Conservation (phyloP, 2,888 invertebrate genomes). For the Drosophila algonquin region DNA sequence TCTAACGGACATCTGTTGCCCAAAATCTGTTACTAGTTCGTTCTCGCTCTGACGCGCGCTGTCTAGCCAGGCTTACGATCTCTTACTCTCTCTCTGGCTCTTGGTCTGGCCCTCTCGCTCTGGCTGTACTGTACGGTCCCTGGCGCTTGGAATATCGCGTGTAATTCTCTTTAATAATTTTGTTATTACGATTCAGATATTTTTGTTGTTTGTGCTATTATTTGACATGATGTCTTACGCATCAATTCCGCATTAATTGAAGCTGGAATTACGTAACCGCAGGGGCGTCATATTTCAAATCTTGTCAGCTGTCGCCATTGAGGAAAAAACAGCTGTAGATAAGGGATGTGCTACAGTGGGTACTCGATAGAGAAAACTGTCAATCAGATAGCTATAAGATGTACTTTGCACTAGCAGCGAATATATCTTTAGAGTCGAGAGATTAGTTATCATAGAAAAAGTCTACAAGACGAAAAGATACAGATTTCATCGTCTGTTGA, state of each 20-base stretch:
- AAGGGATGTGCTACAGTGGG: not conserved
- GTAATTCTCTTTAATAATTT: conserved; percentile 19
- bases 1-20: conserved; percentile 18
- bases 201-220: conserved; percentile 2
- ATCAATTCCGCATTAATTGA: not conserved
- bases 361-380: not conserved
- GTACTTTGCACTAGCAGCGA: too few relatives aligned
- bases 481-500: not conserved
- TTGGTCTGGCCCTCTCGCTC: not conserved
- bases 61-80: not conserved
- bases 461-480: not conserved
- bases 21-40: conserved; percentile 1
- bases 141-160: conserved; percentile 1
- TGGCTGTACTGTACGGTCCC: not conserved
- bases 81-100: conserved; percentile 1
- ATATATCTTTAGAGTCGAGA: not conserved
- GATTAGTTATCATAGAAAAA: not conserved
- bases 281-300: not conserved
- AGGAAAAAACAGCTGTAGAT: not conserved
- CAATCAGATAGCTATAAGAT: not conserved
- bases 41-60: not conserved
- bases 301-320: conserved; percentile 10
- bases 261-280: not conserved
- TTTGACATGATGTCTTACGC: conserved; percentile 13
- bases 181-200: conserved; percentile 9